phyloP scores from a whole-genome alignment of 2,113 vertebrate species.

The Brachionichthys hirsutus region DNA sequence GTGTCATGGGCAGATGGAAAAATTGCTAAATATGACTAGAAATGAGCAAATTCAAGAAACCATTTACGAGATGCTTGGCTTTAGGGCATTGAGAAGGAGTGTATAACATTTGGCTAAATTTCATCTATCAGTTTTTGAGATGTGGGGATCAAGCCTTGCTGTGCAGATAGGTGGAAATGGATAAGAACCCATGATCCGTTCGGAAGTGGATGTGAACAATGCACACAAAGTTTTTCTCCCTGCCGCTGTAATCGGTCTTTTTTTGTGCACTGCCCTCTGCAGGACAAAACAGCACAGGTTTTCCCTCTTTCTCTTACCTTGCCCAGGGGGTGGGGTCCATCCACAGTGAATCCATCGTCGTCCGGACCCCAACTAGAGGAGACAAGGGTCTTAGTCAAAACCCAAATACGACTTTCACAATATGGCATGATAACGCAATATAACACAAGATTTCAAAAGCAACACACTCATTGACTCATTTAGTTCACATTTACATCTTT shows the following conservation, averaged over 20 bases:
- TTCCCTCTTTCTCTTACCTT: constrained; percentile 77
- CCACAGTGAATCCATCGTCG: constrained; percentile 93
- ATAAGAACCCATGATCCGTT: neutral
- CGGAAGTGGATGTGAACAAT: neutral
- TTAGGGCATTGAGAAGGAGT: too few relatives aligned
- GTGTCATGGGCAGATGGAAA: too few relatives aligned
- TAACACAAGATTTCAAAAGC: neutral
- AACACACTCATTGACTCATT: too few relatives aligned
- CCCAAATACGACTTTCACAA: neutral
- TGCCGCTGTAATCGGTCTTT: neutral
- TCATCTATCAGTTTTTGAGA: too few relatives aligned
- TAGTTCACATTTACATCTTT: too few relatives aligned
- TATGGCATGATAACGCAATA: neutral
- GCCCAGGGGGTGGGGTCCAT: constrained; percentile 94
- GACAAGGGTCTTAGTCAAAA: neutral
- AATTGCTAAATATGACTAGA: too few relatives aligned
- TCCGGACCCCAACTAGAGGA: constrained; percentile 93
- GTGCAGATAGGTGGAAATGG: neutral
- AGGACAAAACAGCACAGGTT: constrained; percentile 27
- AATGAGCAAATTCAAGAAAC: too few relatives aligned
- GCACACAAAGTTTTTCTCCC: neutral
- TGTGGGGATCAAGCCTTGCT: too few relatives aligned
- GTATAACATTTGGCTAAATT: too few relatives aligned
- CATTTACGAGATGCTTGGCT: too few relatives aligned
- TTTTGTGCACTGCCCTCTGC: constrained; percentile 56